Evolutionary conservation across 2,113 vertebrate species (phyloP).

Genomic region (Cottus gobio): DNA sequence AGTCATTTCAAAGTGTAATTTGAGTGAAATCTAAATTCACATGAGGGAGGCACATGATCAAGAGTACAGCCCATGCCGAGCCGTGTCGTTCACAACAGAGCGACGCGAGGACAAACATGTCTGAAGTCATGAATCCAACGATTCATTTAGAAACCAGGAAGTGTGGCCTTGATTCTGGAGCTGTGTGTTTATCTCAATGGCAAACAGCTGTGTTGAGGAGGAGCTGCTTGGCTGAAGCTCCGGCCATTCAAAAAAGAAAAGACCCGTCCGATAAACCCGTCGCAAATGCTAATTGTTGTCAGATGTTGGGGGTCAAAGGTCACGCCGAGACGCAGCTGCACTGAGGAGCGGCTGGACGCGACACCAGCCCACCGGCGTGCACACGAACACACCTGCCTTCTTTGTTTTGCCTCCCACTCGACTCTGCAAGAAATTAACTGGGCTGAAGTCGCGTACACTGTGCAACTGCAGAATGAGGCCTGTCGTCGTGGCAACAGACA

Average conservation of each 20-base stretch:
- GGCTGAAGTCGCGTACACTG: conserved; percentile 45
- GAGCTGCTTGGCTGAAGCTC: conserved; percentile 15
- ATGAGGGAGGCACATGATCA: neutral
- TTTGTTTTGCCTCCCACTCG: conserved; percentile 46
- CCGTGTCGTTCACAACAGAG: neutral
- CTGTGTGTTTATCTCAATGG: conserved; percentile 66
- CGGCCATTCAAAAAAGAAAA: conserved; percentile 20
- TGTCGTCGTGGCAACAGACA: conserved; percentile 82
- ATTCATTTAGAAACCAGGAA: conserved; percentile 52
- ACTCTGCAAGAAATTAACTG: conserved; percentile 51
- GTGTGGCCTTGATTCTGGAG: conserved; percentile 3
- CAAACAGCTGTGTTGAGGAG: conserved; percentile 66
- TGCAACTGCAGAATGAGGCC: conserved; percentile 75
- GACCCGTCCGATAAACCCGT: conserved; percentile 19
- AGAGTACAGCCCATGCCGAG: neutral
- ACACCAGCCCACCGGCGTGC: conserved; percentile 30
- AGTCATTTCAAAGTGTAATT: conserved; percentile 15
- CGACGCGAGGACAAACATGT: conserved; percentile 1
- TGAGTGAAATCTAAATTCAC: conserved; percentile 29
- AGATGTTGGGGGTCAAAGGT: conserved; percentile 68
- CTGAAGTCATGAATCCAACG: conserved; percentile 16
- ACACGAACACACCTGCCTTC: conserved; percentile 60
- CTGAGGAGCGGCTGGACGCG: conserved; percentile 43
- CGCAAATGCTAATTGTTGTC: conserved; percentile 62
- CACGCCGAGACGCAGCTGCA: conserved; percentile 41